Evolutionary conservation across 2,888 invertebrate species (phyloP).

Genomic region (Dascillus cervinus): DNA sequence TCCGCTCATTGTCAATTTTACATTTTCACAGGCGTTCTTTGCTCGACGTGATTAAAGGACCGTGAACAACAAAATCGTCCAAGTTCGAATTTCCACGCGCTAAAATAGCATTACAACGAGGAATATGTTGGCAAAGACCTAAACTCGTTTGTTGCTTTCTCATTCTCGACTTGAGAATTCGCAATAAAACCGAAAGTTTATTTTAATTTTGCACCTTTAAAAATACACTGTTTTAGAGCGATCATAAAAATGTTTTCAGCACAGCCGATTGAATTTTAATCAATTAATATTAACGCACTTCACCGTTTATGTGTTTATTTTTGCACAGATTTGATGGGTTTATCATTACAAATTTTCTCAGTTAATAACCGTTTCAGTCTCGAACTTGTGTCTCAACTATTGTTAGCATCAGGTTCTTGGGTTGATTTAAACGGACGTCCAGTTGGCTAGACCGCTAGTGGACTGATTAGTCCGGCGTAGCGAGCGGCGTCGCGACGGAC

Average conservation of each 20-base stretch:
- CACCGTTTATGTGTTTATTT: no score
- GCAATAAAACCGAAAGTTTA: no score
- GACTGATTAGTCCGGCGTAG: conserved; percentile 29
- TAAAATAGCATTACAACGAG: neutral
- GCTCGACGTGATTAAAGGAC: neutral
- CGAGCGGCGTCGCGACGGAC: conserved; percentile 29
- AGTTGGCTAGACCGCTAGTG: conserved; percentile 27
- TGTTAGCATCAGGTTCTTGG: no score
- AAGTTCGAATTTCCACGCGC: neutral
- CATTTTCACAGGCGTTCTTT: neutral
- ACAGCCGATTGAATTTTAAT: no score
- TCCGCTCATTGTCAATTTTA: conserved; percentile 19
- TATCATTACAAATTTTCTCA: no score
- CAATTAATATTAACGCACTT: no score
- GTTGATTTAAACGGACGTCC: conserved; percentile 22
- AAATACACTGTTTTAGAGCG: no score
- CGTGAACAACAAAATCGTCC: neutral
- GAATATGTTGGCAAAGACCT: conserved; percentile 3
- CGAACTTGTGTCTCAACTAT: conserved; percentile 2
- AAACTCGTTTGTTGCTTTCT: no score
- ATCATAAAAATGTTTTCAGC: no score
- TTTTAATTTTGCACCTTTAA: no score
- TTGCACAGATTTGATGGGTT: no score
- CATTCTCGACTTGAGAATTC: no score
- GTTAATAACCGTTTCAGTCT: conserved; percentile 3